A percentile compares a stretch with the other conserved stretches of the same genome.
phyloP scores from a whole-genome alignment of 2,888 invertebrate species.

The Amphipyra tragopoginis region DNA sequence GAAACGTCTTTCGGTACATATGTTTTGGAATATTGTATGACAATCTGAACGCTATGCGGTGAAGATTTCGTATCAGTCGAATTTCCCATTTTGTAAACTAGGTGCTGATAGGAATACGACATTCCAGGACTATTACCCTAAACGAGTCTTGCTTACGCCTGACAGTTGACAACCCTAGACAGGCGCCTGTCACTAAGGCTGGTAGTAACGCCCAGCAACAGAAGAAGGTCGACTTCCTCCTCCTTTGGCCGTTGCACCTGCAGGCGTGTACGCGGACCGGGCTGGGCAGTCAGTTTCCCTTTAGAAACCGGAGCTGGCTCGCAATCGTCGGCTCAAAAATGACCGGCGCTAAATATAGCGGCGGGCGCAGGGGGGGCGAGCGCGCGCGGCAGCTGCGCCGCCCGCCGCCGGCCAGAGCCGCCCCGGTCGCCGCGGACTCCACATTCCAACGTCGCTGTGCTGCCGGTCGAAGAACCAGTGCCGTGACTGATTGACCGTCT shows the following conservation, averaged over 20 bases:
- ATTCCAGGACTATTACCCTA: constrained; percentile 3
- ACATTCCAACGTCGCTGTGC: constrained; percentile 92
- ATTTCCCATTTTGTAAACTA: constrained; percentile 3
- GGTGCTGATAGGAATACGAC: neutral
- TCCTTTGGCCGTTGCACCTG: constrained; percentile 57
- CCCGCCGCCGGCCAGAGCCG: constrained; percentile 89
- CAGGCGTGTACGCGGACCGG: constrained; percentile 55
- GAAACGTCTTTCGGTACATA: neutral
- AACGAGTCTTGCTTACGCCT: constrained; percentile 3
- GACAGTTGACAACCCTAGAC: constrained; percentile 13
- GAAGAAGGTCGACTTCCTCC: constrained; percentile 39
- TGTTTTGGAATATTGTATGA: neutral
- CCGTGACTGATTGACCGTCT: constrained; percentile 87
- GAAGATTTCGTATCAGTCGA: constrained; percentile 9
- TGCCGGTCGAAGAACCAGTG: constrained; percentile 83
- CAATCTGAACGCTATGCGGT: neutral
- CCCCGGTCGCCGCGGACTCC: constrained; percentile 93
- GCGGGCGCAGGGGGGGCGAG: constrained; percentile 60
- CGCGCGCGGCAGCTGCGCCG: constrained; percentile 62
- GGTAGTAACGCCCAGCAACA: constrained; percentile 28
- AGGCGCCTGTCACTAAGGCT: constrained; percentile 3
- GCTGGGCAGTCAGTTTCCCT: constrained; percentile 71
- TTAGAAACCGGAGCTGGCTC: constrained; percentile 87
- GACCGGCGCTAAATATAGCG: constrained; percentile 83
- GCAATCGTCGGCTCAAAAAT: constrained; percentile 82